Evolutionary conservation across 2,888 invertebrate species (phyloP).

Genomic region (Ferdinandea cuprea): DNA sequence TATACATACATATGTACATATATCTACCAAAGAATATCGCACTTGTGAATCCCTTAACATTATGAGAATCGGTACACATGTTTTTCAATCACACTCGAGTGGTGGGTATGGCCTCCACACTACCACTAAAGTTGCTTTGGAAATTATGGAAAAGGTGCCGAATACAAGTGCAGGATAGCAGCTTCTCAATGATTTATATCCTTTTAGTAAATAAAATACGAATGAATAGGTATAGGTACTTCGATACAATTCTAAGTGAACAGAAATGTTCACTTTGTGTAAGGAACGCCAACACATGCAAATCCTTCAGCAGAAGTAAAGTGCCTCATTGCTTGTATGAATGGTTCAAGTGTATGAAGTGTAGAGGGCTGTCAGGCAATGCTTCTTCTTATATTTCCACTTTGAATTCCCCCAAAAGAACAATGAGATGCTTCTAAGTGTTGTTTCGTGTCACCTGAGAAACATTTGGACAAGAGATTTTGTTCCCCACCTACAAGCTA

Average conservation of each 20-base stretch:
- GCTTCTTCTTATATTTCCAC: slow-evolving; percentile 57
- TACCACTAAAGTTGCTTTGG: slow-evolving; percentile 13
- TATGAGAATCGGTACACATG: slow-evolving; percentile 73
- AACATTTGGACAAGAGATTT: slow-evolving; percentile 83
- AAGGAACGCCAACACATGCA: slow-evolving; percentile 65
- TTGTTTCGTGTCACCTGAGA: slow-evolving; percentile 84
- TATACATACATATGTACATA: background rate
- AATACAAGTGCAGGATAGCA: slow-evolving; percentile 56
- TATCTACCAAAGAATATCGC: slow-evolving; percentile 35
- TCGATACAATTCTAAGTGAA: slow-evolving; percentile 59
- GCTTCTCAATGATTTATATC: slow-evolving; percentile 71
- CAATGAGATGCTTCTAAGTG: slow-evolving; percentile 81
- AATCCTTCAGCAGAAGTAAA: slow-evolving; percentile 50
- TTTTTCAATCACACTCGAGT: slow-evolving; percentile 70
- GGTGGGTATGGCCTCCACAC: slow-evolving; percentile 20
- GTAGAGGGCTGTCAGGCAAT: slow-evolving; percentile 59
- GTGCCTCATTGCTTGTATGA: slow-evolving; percentile 58
- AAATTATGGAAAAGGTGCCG: slow-evolving; percentile 68
- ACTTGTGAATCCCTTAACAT: slow-evolving; percentile 67
- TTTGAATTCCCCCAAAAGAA: slow-evolving; percentile 67
- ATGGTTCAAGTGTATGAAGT: slow-evolving; percentile 59
- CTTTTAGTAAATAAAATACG: slow-evolving; percentile 71
- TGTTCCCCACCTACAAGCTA: slow-evolving; percentile 56
- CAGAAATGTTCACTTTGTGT: slow-evolving; percentile 28
- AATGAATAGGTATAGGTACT: slow-evolving; percentile 69